Evolutionary conservation across 2,888 invertebrate species (phyloP), one percentile per base, ranked within the genome.

Genomic region (Rhogogaster chlorosoma): DNA sequence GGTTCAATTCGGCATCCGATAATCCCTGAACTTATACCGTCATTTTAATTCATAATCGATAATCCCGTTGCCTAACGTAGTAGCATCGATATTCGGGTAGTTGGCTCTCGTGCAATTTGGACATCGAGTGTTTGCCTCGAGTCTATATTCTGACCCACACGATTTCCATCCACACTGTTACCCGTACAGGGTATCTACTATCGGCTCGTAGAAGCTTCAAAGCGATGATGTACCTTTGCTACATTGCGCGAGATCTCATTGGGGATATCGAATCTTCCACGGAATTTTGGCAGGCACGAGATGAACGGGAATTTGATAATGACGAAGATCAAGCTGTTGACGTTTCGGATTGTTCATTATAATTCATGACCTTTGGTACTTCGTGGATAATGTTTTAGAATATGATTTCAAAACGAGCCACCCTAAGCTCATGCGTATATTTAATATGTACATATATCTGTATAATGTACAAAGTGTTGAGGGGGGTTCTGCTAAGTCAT

Each of bases 111-210:
- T 67, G 32, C 15, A 67, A 32, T 67, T 67, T 10, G 32, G 67
- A 32, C 67, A 67, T 32, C 67, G 32, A 67, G 32, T 67, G 67
- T 67, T 67, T 67, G 15, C 67, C 67, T 32, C 32, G 18, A 18
- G 29, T 32, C 29, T 67, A 67, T 67, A 67, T 32, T 32, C 67
- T 67, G 32, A 67, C 32, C 67, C 10, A 67, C 67, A 67, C 15
- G 67, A 67, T 67, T 67, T 67, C 67, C 67, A 15, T 67, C 67
- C 67, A 32, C 67, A 32, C 32, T 67, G 32, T 32, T 67, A 32
- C 6, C 32, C 18, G 6, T 22, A 67, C 67, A 67, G 2, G 32
- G 67, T 32, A 32, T 32, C 67, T 67, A 67, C 67, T 67, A 67
- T 67, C 67, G 32, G 15, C 67, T 67, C 4, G 6, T 1, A 18